Evolutionary conservation across 2,888 invertebrate genomes (phyloP).

Genomic region (Gryllus longicercus): DNA sequence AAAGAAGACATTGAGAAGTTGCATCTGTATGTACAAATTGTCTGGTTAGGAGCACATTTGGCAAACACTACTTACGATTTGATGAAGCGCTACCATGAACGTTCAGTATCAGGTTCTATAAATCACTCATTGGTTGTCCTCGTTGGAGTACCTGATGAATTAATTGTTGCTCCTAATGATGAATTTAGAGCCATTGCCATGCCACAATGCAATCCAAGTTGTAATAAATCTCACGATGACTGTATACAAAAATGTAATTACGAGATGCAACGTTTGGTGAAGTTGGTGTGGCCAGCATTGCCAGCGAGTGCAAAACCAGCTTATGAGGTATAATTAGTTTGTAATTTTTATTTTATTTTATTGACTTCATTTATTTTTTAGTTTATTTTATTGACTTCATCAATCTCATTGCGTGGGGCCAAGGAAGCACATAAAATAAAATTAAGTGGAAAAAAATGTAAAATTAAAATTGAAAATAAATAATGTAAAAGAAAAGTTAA

Average conservation of each 20-base stretch:
- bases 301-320: conserved; percentile 53
- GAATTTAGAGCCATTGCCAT: conserved; percentile 57
- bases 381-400: no score
- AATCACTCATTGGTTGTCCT: conserved; percentile 57
- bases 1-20: conserved; percentile 58
- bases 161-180: conserved; percentile 41
- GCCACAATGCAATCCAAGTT: conserved; percentile 56
- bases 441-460: no score
- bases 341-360: neutral
- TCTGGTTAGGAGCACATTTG: conserved; percentile 65
- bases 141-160: conserved; percentile 64
- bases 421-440: no score
- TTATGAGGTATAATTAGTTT: conserved; percentile 45
- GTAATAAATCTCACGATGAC: conserved; percentile 47
- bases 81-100: conserved; percentile 30
- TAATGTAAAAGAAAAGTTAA: no score
- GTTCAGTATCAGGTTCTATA: conserved; percentile 32
- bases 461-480: no score
- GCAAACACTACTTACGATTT: conserved; percentile 44
- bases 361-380: no score
- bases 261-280: conserved; percentile 64
- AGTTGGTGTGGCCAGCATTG: conserved; percentile 61
- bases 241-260: conserved; percentile 59
- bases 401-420: no score
- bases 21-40: conserved; percentile 60